Base-by-base conservation (phyloP, 1,140 invertebrate species). In the Geopemphigus sp. region DNA sequence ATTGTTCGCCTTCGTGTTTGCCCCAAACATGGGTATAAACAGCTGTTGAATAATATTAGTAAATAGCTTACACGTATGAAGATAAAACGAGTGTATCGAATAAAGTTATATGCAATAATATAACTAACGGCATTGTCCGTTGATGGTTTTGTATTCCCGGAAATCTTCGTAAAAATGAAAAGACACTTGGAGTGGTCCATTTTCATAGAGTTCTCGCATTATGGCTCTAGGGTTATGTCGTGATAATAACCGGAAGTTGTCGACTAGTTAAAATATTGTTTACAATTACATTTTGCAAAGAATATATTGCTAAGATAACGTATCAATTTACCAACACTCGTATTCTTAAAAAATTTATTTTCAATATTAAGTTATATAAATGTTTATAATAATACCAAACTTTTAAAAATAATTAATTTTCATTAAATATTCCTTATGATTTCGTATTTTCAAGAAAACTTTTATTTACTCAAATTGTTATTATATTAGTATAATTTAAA, bases 11-110 rank as follows among this genome's bases (percentile, higher is more conserved):
- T 29, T 95, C 87, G 19, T 86, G 87, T 19, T 87, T 84, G 50
- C 94, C 94, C 70, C 88, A 85, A 5, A 89, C 89, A 84, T 96
- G 93, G 84, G 92, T 88, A 85, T 97, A 97, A 14, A 97, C 93
- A 83, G 94, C 93, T 81, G 88, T 94, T 1, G 89, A 68, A 45
- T 39, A 1, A 19, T 24, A 68, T 3, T 68, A 47, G 22, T 47
- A 22, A 68, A 5, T 68, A 68, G 19, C 17, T 26, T 57, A 10
- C 5, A 57, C 1, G 24, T 57, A 57, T 57, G 24, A 6, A 3
- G 19, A 56, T 56, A 56, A n/a, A n/a, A n/a, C 15, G n/a, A n/a
- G 8, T 8, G 8, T 39, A 8, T 39, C 8, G 32, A 39, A 39
- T 39, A 4, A 39, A 39, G n/a, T 39, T 39, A 39, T 4, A 39